Conservation (phyloP, 2,113 vertebrate genomes). For the Calypte anna region DNA sequence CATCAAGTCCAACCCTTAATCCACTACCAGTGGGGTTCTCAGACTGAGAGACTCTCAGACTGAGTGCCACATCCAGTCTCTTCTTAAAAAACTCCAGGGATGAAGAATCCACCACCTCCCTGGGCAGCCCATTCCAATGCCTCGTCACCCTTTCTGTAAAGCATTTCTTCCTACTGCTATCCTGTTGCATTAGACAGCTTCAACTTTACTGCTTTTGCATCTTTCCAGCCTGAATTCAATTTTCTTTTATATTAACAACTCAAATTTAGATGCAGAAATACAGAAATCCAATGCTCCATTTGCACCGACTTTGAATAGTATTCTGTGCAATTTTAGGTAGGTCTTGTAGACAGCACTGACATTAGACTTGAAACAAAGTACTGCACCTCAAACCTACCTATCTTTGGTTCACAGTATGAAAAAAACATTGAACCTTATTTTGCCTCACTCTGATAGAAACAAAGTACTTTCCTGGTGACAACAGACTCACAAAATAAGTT, state of each 20-base stretch:
- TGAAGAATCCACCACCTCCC: too few species aligned
- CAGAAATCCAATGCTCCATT: not conserved
- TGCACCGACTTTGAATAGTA: not conserved
- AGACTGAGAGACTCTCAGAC: too few species aligned
- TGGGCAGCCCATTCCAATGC: too few species aligned
- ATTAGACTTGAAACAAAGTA: not conserved
- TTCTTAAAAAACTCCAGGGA: too few species aligned
- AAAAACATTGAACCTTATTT: not conserved
- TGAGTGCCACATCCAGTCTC: too few species aligned
- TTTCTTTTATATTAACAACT: not conserved
- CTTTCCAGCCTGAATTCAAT: slow-evolving; percentile 11
- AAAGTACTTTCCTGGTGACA: not conserved
- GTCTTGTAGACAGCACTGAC: not conserved
- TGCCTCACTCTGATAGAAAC: not conserved
- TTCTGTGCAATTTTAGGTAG: not conserved
- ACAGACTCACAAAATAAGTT: not conserved
- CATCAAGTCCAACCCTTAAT: too few species aligned
- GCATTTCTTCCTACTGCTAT: not conserved
- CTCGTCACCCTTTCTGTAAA: too few species aligned
- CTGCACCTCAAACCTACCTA: not conserved
- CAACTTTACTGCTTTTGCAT: not conserved
- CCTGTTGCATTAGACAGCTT: not conserved
- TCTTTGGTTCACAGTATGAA: not conserved
- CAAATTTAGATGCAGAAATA: slow-evolving; percentile 22
- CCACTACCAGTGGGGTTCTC: too few species aligned